Percentiles rank a stretch among this genome's conserved stretches.
phyloP scores from a whole-genome alignment of 1,140 invertebrate genomes.

The Drosophila sucinea region DNA sequence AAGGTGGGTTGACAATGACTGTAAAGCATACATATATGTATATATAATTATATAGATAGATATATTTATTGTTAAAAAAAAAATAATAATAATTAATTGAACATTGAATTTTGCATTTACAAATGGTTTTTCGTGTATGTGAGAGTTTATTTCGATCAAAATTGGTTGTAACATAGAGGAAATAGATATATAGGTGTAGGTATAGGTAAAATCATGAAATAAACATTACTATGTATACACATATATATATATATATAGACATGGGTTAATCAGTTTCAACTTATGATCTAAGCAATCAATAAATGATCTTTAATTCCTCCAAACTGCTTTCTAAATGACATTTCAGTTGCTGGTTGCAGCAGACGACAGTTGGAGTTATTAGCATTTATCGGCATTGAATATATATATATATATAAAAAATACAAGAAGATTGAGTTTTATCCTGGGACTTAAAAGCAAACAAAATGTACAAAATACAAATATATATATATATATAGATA shows the following conservation, averaged over 20 bases:
- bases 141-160: constrained; percentile 2
- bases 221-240: constrained; percentile 37
- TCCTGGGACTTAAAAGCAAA: constrained; percentile 64
- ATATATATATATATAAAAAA: constrained; percentile 63
- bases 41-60: constrained; percentile 15
- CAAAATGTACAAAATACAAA: constrained; percentile 73
- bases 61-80: constrained; percentile 25
- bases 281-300: constrained; percentile 53
- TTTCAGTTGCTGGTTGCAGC: background rate
- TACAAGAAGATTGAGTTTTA: constrained; percentile 46
- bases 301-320: background rate
- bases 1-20: constrained; percentile 42
- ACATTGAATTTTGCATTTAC: constrained; percentile 36
- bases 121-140: constrained; percentile 11
- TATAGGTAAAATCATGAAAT: constrained; percentile 37
- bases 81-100: constrained; percentile 27
- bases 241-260: constrained; percentile 35
- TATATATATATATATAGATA: constrained; percentile 38
- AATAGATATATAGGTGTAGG: background rate
- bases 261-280: constrained; percentile 54
- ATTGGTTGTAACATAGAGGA: constrained; percentile 2
- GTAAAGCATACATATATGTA: constrained; percentile 25
- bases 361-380: background rate
- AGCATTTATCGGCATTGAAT: constrained; percentile 27
- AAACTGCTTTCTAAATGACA: background rate